Evolutionary conservation across 2,797 vertebrate species (phyloP).

Genomic region (Simalia tracyae): DNA sequence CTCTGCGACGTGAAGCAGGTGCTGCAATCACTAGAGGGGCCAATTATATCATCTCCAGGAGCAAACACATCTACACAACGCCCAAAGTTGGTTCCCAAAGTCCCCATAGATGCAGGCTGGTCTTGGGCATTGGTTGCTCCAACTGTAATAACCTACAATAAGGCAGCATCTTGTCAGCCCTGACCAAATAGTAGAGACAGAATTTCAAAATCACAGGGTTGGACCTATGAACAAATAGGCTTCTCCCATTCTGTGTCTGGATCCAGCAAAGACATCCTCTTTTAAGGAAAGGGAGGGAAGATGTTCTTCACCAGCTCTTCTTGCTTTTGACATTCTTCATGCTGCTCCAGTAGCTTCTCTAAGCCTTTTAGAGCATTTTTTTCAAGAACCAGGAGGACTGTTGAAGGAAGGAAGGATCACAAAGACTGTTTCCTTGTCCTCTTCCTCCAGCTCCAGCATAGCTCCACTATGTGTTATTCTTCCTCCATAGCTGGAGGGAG

Average conservation of each 20-base stretch:
- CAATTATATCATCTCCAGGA: constrained; percentile 86
- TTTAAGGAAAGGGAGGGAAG: not conserved
- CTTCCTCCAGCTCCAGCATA: not conserved
- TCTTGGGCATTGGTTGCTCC: constrained; percentile 83
- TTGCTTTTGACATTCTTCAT: not conserved
- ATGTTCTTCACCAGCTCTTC: not conserved
- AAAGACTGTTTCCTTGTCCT: not conserved
- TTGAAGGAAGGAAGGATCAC: not conserved
- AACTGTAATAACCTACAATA: constrained; percentile 85
- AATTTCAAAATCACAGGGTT: not conserved
- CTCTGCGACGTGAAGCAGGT: constrained; percentile 86
- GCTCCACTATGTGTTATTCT: not conserved
- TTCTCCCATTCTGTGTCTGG: not conserved
- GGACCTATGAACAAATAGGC: not conserved
- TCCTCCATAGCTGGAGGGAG: not conserved
- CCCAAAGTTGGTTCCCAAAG: constrained; percentile 84
- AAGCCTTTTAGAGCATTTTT: not conserved
- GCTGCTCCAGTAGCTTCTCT: not conserved
- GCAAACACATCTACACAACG: constrained; percentile 89
- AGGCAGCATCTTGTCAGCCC: not conserved
- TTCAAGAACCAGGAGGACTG: not conserved
- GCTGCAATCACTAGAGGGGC: constrained; percentile 88
- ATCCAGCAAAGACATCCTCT: not conserved
- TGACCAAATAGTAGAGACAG: not conserved
- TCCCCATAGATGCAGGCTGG: constrained; percentile 80